Conservation (phyloP, 2,888 invertebrate species). For the Siphonodentalium dalli region DNA sequence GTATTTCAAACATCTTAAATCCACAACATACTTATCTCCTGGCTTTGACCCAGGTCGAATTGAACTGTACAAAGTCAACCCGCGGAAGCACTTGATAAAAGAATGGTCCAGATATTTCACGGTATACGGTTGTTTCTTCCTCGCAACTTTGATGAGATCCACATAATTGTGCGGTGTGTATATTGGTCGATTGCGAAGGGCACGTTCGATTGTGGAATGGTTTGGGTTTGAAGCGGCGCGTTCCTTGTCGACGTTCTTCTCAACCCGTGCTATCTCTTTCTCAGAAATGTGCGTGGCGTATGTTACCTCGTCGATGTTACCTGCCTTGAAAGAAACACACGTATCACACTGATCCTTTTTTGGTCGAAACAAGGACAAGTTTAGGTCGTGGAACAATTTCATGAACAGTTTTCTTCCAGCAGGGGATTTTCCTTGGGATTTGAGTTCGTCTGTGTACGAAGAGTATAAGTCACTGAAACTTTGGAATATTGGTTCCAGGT, state of each 20-base stretch:
- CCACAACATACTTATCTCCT: neutral
- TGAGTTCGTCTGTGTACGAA: neutral
- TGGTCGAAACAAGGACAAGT: neutral
- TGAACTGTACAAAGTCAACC: neutral
- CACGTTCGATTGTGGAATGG: neutral
- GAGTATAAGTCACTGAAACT: too few relatives aligned
- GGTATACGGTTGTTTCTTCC: neutral
- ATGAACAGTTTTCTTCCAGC: neutral
- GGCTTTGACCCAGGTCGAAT: neutral
- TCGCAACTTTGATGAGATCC: neutral
- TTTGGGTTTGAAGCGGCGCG: too few relatives aligned
- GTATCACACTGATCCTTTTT: neutral
- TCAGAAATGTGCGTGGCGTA: too few relatives aligned
- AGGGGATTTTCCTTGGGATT: neutral
- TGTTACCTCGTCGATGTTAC: too few relatives aligned
- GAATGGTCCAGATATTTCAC: neutral
- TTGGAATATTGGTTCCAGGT: slow-evolving; percentile 2
- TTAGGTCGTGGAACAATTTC: neutral
- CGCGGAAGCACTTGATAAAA: neutral
- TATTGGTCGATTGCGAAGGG: neutral
- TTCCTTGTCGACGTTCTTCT: too few relatives aligned
- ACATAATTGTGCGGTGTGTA: neutral
- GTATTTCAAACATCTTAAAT: neutral
- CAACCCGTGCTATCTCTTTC: too few relatives aligned
- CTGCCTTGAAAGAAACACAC: too few relatives aligned